Conservation (phyloP, 2,797 vertebrate genomes). For the Phylloscopus collybita region DNA sequence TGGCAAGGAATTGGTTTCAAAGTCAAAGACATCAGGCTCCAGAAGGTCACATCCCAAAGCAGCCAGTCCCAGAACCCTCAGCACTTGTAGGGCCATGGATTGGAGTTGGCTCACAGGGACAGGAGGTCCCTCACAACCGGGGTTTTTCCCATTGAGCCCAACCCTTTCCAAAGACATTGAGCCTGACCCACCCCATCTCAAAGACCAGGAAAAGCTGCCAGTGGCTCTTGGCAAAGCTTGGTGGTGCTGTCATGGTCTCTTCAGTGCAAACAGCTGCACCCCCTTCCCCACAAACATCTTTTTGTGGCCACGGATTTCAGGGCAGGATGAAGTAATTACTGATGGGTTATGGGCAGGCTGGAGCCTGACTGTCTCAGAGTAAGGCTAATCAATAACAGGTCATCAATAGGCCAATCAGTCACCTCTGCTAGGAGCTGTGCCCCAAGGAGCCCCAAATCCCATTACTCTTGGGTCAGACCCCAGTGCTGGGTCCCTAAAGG, state of each 20-base stretch:
- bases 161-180: background rate
- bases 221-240: background rate
- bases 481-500: background rate
- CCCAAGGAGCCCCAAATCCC: slow-evolving; percentile 57
- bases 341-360: slow-evolving; percentile 39
- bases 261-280: background rate
- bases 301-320: background rate
- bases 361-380: slow-evolving; percentile 4
- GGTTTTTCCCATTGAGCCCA: background rate
- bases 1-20: background rate
- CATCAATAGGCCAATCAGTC: slow-evolving; percentile 65
- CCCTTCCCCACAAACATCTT: background rate
- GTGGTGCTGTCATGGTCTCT: background rate
- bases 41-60: background rate
- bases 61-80: background rate
- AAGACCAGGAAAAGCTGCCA: background rate
- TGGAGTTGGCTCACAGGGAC: background rate
- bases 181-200: background rate
- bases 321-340: slow-evolving; percentile 27
- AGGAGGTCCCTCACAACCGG: background rate
- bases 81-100: background rate
- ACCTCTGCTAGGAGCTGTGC: slow-evolving; percentile 35
- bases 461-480: background rate
- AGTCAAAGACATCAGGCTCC: background rate
- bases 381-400: slow-evolving; percentile 55